These are phyloP conservation scores for Blastomussa wellsi DNA, from an alignment of 92 coral and sea anemone genomes.

Conservation along the genomic window DNA sequence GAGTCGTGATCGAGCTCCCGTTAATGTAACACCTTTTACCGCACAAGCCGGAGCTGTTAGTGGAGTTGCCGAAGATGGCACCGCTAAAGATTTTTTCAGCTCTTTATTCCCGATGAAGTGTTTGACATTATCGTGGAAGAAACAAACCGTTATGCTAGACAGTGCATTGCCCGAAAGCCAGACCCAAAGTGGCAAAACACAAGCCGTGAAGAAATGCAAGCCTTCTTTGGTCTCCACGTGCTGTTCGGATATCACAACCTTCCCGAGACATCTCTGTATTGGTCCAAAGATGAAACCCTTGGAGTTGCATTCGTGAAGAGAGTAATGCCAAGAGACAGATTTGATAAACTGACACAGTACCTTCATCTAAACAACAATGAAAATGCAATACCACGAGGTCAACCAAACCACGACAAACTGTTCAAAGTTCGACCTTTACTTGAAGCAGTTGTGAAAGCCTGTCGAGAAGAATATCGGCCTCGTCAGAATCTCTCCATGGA, in stretches of 20 bases:
- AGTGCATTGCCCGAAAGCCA: background rate
- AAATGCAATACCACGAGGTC: slow-evolving; percentile 33
- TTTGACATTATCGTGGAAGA: background rate
- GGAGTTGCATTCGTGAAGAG: slow-evolving; percentile 33
- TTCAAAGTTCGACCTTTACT: slow-evolving; percentile 33
- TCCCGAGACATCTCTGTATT: slow-evolving; percentile 30
- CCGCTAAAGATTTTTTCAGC: background rate
- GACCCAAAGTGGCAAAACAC: slow-evolving; percentile 10
- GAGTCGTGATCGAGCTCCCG: background rate
- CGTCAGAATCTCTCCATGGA: slow-evolving; percentile 45
- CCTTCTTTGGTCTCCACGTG: slow-evolving; percentile 38
- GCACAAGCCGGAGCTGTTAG: background rate
- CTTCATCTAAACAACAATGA: slow-evolving; percentile 37
- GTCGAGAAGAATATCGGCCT: slow-evolving; percentile 28
- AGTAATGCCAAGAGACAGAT: slow-evolving; percentile 45
- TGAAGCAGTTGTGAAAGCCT: slow-evolving; percentile 13
- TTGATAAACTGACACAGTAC: slow-evolving; percentile 27
- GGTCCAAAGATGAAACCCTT: slow-evolving; percentile 32
- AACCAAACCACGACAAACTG: slow-evolving; percentile 28
- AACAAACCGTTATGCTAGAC: background rate
- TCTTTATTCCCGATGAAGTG: slow-evolving; percentile 10
- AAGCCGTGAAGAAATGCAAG: slow-evolving; percentile 23
- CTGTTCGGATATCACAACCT: slow-evolving; percentile 36
- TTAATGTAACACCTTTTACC: background rate
- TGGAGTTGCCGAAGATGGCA: background rate